Evolutionary conservation across 2,888 invertebrate genomes (phyloP), one percentile per base, ranked within the genome.

Genomic region (Heliconius sara): DNA sequence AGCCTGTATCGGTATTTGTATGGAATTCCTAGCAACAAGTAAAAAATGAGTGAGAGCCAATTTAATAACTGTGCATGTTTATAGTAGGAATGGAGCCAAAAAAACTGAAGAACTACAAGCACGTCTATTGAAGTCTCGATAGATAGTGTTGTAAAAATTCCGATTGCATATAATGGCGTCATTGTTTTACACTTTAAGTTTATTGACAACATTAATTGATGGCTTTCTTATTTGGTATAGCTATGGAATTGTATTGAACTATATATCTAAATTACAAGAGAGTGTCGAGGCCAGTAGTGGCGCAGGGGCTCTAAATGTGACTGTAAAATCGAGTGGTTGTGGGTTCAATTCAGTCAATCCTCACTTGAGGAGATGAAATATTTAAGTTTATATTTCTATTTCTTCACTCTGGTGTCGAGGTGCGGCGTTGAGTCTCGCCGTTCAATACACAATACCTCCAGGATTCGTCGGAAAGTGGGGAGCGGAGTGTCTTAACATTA

Each of bases 151-250:
- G 63, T 75, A 75, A 75, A 66, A 75, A 75, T 75, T 75, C 75
- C 75, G 22, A 66, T 13, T 22, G 47, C 25, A 47, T 70, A 79
- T 68, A 79, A 63, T 70, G 68, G 68, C 25, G 52, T 66, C 72
- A 79, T 79, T 79, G 77, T 79, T 71, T 65, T 66, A 39, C 27
- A 39, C 25, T 71, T 76, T 22, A 34, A 67, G 57, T 77, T 79
- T 77, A 79, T 79, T 60, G 71, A 77, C 67, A 73, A 67, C 65
- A 30, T 25, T 22, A 67, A 57, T 75, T 22, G 34, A 75, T 75
- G 27, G 27, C 60, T 79, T 79, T 78, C 73, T 74, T 73, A 70
- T 70, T 22, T 52, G 19, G 2, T 52, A 7, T 52, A 63, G 7
- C n/a, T 43, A 1, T 57, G 7, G 3, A n/a, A 39, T 73, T n/a